Evolutionary conservation across 35 echinoderm and acorn worm species (phyloP), one percentile per base, ranked within the genome.

Genomic region (Apostichopus parvimensis): DNA sequence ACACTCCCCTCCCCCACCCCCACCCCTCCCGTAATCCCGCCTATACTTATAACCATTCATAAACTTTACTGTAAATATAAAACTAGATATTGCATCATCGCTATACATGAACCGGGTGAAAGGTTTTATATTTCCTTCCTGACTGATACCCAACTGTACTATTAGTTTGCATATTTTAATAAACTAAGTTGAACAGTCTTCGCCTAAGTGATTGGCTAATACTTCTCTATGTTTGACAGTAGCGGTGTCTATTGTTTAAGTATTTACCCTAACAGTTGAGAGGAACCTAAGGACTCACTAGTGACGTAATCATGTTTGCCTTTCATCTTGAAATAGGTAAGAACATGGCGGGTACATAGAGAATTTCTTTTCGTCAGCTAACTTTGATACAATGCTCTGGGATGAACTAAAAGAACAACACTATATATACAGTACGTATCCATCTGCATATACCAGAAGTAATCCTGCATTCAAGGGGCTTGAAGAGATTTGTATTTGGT

Each of bases 271-370:
- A 18, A 11, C 64, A 68, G 64, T 18, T 68, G 64, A 68, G 64
- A 68, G 64, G 64, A 14, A 68, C 64, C 64, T 68, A 68, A 68
- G 64, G 64, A 68, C 64, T 68, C 11, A 68, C 11, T 68, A 11
- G 64, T 68, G 64, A 68, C 64, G 64, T 68, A 68, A 68, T 68
- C 64, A 68, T 68, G 64, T 68, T 68, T 68, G 64, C 64, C 64
- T 68, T 68, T 68, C 64, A 68, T 68, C 64, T 68, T 68, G 64
- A 68, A 18, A 0, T 17, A 5, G 64, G 64, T 68, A 11, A 18
- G 64, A 68, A 68, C 64, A 68, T 68, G 11, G 5, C 18, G 11
- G 11, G 11, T 68, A 68, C 64, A 68, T 68, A 68, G 18, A 18
- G 64, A 68, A 14, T 68, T 7, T 17, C 64, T 68, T 18, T 18